Percentiles rank a stretch among this genome's conserved stretches.
phyloP scores from a whole-genome alignment of 2,888 invertebrate genomes.

The Drosophila algonquin region DNA sequence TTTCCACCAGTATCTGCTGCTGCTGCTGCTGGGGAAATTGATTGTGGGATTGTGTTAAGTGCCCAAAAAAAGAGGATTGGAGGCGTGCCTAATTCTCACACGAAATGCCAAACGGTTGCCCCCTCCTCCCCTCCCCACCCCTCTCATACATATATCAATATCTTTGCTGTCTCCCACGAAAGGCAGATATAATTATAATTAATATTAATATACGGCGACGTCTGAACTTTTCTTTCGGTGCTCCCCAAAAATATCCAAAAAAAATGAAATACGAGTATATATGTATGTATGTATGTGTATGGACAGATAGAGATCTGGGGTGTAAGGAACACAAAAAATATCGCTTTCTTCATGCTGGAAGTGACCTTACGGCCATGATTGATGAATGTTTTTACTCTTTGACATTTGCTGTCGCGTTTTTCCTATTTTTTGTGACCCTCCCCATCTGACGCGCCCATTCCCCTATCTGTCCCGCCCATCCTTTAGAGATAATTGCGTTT shows the following conservation, averaged over 20 bases:
- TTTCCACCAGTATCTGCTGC: background rate
- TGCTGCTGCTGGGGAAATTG: slow-evolving; percentile 43
- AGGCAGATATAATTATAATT: slow-evolving; percentile 66
- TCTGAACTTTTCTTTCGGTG: slow-evolving; percentile 32
- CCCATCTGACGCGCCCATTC: background rate
- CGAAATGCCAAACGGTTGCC: background rate
- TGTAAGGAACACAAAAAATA: slow-evolving; percentile 18
- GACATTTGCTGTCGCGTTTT: slow-evolving; percentile 70
- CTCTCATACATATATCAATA: slow-evolving; percentile 37
- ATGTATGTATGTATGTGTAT: background rate
- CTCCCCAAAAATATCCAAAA: slow-evolving; percentile 26
- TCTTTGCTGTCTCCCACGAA: slow-evolving; percentile 22
- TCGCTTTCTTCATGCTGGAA: slow-evolving; percentile 43
- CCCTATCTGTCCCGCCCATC: slow-evolving; percentile 3
- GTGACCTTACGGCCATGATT: slow-evolving; percentile 72
- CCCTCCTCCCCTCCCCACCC: background rate
- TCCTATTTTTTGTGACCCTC: slow-evolving; percentile 37
- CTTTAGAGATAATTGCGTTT: slow-evolving; percentile 44
- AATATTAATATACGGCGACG: slow-evolving; percentile 66
- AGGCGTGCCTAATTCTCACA: background rate
- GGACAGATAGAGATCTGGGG: slow-evolving; percentile 7
- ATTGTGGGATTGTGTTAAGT: slow-evolving; percentile 55
- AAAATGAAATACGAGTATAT: slow-evolving; percentile 12
- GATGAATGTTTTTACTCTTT: slow-evolving; percentile 77
- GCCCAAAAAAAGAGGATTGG: background rate